phyloP scores from a whole-genome alignment of 2,113 vertebrate species.

The Polypterus bichir region DNA sequence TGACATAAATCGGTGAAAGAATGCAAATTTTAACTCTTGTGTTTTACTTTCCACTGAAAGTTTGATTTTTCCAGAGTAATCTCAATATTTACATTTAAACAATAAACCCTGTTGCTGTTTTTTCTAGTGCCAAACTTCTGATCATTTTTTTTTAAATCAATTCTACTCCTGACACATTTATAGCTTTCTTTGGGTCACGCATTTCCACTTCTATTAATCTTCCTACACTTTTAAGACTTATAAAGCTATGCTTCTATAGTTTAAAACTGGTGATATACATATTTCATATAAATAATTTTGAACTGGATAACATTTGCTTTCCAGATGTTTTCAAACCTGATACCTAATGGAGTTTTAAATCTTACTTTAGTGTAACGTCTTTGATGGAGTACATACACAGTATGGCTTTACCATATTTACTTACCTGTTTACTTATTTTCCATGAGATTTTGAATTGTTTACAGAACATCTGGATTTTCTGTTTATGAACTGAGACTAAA shows the following conservation, averaged over 20 bases:
- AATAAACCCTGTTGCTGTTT: conserved; percentile 22
- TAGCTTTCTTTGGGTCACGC: conserved; percentile 20
- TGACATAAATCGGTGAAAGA: no score
- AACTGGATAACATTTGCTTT: conserved; percentile 29
- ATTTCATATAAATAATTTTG: conserved; percentile 18
- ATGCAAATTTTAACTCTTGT: conserved; percentile 12
- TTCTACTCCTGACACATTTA: conserved; percentile 22
- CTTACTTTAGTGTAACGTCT: background rate
- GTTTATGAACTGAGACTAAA: no score
- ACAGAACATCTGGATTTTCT: no score
- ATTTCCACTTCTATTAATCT: conserved; percentile 30
- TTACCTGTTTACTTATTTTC: background rate
- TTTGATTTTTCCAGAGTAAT: conserved; percentile 13
- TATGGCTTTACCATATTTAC: background rate
- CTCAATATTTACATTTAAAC: conserved; percentile 23
- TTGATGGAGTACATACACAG: background rate
- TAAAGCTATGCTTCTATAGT: conserved; percentile 18
- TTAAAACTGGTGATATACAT: conserved; percentile 23
- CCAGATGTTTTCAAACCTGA: conserved; percentile 25
- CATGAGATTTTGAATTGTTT: background rate
- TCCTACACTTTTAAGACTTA: conserved; percentile 22
- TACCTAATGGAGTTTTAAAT: background rate
- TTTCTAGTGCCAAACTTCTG: conserved; percentile 24
- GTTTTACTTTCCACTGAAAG: conserved; percentile 21
- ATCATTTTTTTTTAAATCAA: conserved; percentile 31